phyloP scores from a whole-genome alignment of 2,888 invertebrate genomes.

The Vesta saturnalis region DNA sequence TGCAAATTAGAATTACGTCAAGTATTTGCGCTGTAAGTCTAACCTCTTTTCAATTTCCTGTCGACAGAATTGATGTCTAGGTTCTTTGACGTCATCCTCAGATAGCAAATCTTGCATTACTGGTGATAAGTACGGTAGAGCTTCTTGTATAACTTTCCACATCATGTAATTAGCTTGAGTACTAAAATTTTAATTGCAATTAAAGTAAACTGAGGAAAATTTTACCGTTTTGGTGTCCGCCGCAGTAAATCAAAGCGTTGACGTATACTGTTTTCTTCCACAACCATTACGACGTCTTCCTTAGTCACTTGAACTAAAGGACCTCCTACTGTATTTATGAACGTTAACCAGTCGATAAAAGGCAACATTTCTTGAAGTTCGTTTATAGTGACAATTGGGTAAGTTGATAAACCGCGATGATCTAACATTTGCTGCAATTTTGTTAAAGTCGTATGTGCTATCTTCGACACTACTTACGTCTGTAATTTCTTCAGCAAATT shows the following conservation, averaged over 20 bases:
- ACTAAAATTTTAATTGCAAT: conserved; percentile 33
- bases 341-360: conserved; percentile 48
- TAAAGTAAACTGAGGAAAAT: not conserved
- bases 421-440: conserved; percentile 19
- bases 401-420: conserved; percentile 14
- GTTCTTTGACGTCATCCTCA: conserved; percentile 9
- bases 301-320: conserved; percentile 38
- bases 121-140: conserved; percentile 18
- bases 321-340: conserved; percentile 46
- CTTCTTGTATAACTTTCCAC: conserved; percentile 46
- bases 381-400: conserved; percentile 34
- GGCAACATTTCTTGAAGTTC: conserved; percentile 41
- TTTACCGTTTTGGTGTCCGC: conserved; percentile 48
- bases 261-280: conserved; percentile 43
- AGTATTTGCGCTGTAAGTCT: not conserved
- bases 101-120: conserved; percentile 14
- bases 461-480: conserved; percentile 13
- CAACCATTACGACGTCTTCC: conserved; percentile 44
- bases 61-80: conserved; percentile 8
- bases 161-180: conserved; percentile 51
- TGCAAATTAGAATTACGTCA: too few relatives aligned
- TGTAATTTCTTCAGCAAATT: conserved; percentile 14
- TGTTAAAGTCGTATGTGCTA: not conserved
- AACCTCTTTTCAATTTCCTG: conserved; percentile 17
- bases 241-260: conserved; percentile 46